Evolutionary conservation across 2,888 invertebrate species (phyloP), one percentile per base, ranked within the genome.

Genomic region (Podabrus alpinus): DNA sequence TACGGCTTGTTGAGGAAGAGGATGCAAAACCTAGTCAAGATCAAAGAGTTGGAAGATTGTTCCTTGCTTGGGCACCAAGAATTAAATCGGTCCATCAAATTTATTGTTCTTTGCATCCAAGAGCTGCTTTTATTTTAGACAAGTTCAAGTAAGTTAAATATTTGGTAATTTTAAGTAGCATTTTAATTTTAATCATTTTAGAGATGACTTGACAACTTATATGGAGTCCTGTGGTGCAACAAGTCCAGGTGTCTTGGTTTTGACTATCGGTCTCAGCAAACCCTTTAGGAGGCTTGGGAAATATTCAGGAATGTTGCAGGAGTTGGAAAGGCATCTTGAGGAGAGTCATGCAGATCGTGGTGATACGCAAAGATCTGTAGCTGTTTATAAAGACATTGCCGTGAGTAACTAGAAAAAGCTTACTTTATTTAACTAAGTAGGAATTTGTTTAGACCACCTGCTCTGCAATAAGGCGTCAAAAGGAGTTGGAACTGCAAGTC

Each of bases 261-360:
- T 99, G 77, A 97, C 98, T 1, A 95, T 97, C 13, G 96, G 97
- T 11, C 89, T 99, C 61, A 98, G 98, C 74, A 96, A 97, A 87
- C 98, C 99, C 0, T 98, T 99, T 88, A 92, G 98, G 61, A 92
- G 98, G 64, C 89, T 99, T 75, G 97, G 98, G 83, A 97, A 97
- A 87, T 99, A 99, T 88, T 95, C 97, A 1, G 94, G 94, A 3
- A 94, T 96, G 92, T 89, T 99, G 69, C 97, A 98, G 86, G 99
- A 99, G 86, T 88, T 99, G 77, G 98, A 98, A 81, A 90, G 98
- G 75, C 98, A 98, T 85, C 95, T 98, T 71, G 97, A 97, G 86
- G 97, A 97, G 86, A 94, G 94, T 80, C 98, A 99, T 87, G 92
- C 95, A 0, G 99, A 99, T 87, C 91, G 98, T 79, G 99, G 99